Evolutionary conservation across 2,888 invertebrate genomes (phyloP), one percentile per base, ranked within the genome.

Genomic region (Sicus ferrugineus): DNA sequence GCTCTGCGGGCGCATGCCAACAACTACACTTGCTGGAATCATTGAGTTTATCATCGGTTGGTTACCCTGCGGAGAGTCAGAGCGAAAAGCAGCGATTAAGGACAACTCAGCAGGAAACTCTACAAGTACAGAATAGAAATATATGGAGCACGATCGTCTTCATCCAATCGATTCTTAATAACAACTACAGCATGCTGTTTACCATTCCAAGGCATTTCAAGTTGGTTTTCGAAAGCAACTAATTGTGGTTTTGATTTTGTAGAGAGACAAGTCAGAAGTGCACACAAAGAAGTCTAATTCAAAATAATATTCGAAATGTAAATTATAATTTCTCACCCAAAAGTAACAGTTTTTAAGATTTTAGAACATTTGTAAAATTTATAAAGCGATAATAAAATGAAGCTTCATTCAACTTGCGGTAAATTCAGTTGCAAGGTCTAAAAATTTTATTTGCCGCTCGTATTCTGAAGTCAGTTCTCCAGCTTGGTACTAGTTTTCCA

Each of bases 1-100:
- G 72, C 90, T 88, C 72, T 90, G 91, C 67, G 93, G 91, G 76
- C 94, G 89, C 88, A 93, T 93, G 85, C 94, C 95, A 77, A 95
- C 88, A 81, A 95, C 93, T 79, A 95, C 93, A 86, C 93, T 93
- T 79, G 88, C 87, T 68, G 92, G 91, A 75, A 92, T 87, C 75
- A 90, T 89, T 77, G 91, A 90, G 77, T 89, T 88, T 73, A 88
- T 87, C 73, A 90, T 88, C 80, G 89, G 90, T 77, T 90, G 87
- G 73, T 89, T 88, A 74, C 80, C 79, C 85, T 85, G 78, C 67
- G 74, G 11, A 38, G 4, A 26, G 50, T 54, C 65, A 70, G 54
- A 50, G 19, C 14, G 54, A 70, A 34, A 56, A 87, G 87, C 78
- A 86, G 26, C 23, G 87, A 76, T 61, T 61, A 61, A 61, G 16